Base-by-base conservation (phyloP, 2,888 invertebrate species). In the Hydropsyche betteni region DNA sequence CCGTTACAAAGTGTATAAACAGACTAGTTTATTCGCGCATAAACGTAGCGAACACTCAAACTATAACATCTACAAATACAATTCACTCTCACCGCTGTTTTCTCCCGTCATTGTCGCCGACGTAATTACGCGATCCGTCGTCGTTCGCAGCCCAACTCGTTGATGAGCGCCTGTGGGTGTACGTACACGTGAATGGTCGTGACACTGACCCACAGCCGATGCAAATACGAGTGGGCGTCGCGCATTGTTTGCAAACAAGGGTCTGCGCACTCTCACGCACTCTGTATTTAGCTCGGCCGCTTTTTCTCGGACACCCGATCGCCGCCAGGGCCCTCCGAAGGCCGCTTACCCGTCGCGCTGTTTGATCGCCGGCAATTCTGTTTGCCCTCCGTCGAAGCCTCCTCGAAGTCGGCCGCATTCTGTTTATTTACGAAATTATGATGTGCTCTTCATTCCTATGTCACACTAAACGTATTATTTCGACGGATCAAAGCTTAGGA, bases 191-290 rank as follows among this genome's bases (percentile, higher is more conserved):
- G 24, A 58, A 24, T 24, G 58, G 14, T 58, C 58, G 58, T 58
- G 58, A 58, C 58, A 64, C n/a, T 64, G 64, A 64, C 64, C 64
- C 36, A 64, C 33, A 64, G 64, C 34, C 64, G 64, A 36, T 64
- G 36, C 36, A 64, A 34, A 64, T 64, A 10, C 10, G 64, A 64
- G 64, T 64, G 64, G 64, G 64, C 64, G 64, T 64, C 64, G 34
- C 34, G 8, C 64, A 64, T 64, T 64, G 64, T 64, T 64, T 36
- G 64, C 64, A 64, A 64, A 36, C 36, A 36, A 12, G 12, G 34
- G 10, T 12, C 12, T 36, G 64, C 64, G 12, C 2, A 4, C 61
- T 33, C 64, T 33, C 64, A 34, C 58, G 16, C 16, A 24, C 58
- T 16, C 16, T 24, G 16, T 24, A 8, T 58, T 58, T 24, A 58